These are phyloP conservation scores for Pristis pectinata DNA, from an alignment of 2,797 vertebrate genomes.

Conservation along the genomic window DNA sequence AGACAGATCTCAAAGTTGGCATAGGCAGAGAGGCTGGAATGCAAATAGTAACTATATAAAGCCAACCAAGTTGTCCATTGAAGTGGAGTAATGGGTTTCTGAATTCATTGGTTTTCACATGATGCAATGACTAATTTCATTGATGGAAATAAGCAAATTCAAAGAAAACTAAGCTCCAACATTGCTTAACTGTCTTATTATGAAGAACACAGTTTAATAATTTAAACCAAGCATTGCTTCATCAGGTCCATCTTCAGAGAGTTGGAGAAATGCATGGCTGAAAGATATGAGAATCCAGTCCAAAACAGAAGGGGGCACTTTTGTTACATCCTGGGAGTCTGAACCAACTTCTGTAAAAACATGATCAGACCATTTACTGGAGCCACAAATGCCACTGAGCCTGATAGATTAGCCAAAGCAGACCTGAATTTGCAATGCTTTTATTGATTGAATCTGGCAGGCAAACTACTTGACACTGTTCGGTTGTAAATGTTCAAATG, in stretches of 20 bases:
- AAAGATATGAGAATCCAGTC: neutral
- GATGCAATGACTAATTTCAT: neutral
- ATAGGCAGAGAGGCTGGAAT: neutral
- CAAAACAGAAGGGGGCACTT: neutral
- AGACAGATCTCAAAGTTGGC: neutral
- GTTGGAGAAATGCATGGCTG: neutral
- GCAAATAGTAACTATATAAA: neutral
- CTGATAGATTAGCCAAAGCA: neutral
- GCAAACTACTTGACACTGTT: neutral
- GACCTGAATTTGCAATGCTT: neutral
- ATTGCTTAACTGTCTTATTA: too few relatives aligned
- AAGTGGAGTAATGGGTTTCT: neutral
- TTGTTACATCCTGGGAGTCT: neutral
- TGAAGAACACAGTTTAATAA: neutral
- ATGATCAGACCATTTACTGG: neutral
- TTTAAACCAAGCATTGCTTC: neutral
- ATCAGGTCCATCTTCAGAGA: too few relatives aligned
- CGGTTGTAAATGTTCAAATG: neutral
- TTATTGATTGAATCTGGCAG: neutral
- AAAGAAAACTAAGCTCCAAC: neutral
- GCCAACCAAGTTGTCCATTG: neutral
- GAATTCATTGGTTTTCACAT: neutral
- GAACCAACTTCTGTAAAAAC: neutral
- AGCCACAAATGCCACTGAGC: neutral
- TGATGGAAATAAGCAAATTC: neutral